Evolutionary conservation across 1,140 invertebrate species (phyloP).

Genomic region (Wiebesia pumilae): DNA sequence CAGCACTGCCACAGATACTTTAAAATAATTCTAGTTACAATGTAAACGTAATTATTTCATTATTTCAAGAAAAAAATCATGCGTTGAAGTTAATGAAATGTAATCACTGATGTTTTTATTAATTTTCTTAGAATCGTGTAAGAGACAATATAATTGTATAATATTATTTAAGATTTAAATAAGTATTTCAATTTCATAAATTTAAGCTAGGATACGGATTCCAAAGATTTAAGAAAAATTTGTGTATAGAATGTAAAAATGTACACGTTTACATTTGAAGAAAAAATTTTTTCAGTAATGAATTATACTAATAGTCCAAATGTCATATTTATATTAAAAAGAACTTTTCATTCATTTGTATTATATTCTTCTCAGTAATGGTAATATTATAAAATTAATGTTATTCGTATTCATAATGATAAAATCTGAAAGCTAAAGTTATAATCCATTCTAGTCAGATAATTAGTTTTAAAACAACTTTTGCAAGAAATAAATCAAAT

Average conservation of each 20-base stretch:
- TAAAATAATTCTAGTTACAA: not conserved
- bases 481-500: not conserved
- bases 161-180: not conserved
- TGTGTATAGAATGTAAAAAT: not conserved
- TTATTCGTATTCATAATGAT: not conserved
- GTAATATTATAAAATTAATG: too few relatives aligned
- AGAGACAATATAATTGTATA: too few relatives aligned
- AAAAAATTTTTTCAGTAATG: not conserved
- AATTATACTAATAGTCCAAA: not conserved
- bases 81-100: too few relatives aligned
- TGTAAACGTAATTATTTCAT: not conserved
- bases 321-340: not conserved
- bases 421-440: not conserved
- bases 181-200: not conserved
- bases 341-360: not conserved
- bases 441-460: too few relatives aligned
- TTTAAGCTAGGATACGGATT: too few relatives aligned
- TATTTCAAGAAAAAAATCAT: too few relatives aligned
- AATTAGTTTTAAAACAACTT: not conserved
- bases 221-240: not conserved
- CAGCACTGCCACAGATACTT: conserved; percentile 59
- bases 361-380: too few relatives aligned
- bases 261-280: too few relatives aligned
- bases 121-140: too few relatives aligned
- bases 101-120: too few relatives aligned